Conservation (phyloP, 1,140 invertebrate species). For the Cotesia glomerata region DNA sequence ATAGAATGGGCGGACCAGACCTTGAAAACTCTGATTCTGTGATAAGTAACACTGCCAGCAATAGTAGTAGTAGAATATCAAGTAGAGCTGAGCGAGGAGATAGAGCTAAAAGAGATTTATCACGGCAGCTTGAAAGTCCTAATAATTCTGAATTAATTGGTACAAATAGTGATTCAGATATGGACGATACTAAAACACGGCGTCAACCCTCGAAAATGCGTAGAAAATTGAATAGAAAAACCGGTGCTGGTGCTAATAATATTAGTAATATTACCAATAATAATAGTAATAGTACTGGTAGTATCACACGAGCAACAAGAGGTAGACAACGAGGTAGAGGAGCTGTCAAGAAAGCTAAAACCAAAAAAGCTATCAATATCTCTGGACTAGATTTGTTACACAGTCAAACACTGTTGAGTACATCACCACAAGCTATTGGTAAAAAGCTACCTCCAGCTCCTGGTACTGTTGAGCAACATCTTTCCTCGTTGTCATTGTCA, state of each 20-base stretch:
- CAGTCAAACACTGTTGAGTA: conserved; percentile 88
- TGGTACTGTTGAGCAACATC: conserved; percentile 87
- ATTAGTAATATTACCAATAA: no score
- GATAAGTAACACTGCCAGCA: conserved; percentile 62
- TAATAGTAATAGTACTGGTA: neutral
- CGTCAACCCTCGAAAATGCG: conserved; percentile 55
- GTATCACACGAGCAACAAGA: conserved; percentile 50
- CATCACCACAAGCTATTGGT: conserved; percentile 70
- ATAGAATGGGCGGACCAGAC: conserved; percentile 74
- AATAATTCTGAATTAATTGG: conserved; percentile 53
- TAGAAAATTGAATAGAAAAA: conserved; percentile 59
- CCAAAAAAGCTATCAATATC: conserved; percentile 74
- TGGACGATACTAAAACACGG: conserved; percentile 51
- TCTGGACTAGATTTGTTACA: conserved; percentile 88
- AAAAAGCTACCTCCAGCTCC: conserved; percentile 81
- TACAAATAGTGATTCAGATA: conserved; percentile 55
- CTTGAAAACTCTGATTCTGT: conserved; percentile 61
- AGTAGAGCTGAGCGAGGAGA: conserved; percentile 51
- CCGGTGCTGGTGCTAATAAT: conserved; percentile 35
- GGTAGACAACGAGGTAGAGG: conserved; percentile 58
- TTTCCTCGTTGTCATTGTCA: conserved; percentile 74
- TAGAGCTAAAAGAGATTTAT: conserved; percentile 57
- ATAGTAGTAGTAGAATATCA: conserved; percentile 53
- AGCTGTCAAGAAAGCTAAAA: conserved; percentile 65
- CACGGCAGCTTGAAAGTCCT: conserved; percentile 56